Evolutionary conservation across 2,888 invertebrate species (phyloP).

Genomic region (Macroteleia sp.): DNA sequence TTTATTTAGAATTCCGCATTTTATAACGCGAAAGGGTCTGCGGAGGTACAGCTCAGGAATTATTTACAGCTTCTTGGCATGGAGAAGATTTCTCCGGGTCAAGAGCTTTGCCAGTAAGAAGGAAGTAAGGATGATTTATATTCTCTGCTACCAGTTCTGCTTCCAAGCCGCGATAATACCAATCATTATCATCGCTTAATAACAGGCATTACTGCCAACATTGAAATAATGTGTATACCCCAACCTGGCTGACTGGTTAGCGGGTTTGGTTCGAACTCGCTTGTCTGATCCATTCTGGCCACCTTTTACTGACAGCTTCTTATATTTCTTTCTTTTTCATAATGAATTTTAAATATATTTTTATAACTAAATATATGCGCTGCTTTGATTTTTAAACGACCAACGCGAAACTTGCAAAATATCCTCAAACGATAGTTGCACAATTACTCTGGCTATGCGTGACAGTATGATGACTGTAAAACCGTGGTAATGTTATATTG

Average conservation of each 20-base stretch:
- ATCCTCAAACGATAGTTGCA: slow-evolving; percentile 16
- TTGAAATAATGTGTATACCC: slow-evolving; percentile 83
- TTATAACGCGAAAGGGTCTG: slow-evolving; percentile 48
- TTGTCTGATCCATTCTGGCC: slow-evolving; percentile 76
- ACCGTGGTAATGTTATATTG: slow-evolving; percentile 37
- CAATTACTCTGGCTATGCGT: slow-evolving; percentile 33
- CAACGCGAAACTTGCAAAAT: slow-evolving; percentile 9
- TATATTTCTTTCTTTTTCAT: slow-evolving; percentile 63
- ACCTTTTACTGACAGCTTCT: slow-evolving; percentile 66
- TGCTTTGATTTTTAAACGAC: slow-evolving; percentile 29
- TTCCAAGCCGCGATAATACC: slow-evolving; percentile 84
- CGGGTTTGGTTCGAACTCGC: slow-evolving; percentile 60
- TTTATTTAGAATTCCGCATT: slow-evolving; percentile 38
- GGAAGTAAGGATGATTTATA: slow-evolving; percentile 84
- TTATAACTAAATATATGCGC: slow-evolving; percentile 40
- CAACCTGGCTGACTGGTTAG: slow-evolving; percentile 70
- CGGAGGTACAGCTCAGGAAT: slow-evolving; percentile 72
- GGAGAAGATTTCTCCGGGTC: slow-evolving; percentile 75
- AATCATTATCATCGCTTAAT: slow-evolving; percentile 85
- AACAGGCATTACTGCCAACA: slow-evolving; percentile 84
- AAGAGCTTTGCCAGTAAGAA: slow-evolving; percentile 79
- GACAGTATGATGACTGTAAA: slow-evolving; percentile 38
- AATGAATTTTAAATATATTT: slow-evolving; percentile 48
- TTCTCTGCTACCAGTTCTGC: slow-evolving; percentile 83
- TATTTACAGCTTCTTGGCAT: slow-evolving; percentile 83